Evolutionary conservation across 2,888 invertebrate species (phyloP).

Genomic region (Sylvicola fuscatus): DNA sequence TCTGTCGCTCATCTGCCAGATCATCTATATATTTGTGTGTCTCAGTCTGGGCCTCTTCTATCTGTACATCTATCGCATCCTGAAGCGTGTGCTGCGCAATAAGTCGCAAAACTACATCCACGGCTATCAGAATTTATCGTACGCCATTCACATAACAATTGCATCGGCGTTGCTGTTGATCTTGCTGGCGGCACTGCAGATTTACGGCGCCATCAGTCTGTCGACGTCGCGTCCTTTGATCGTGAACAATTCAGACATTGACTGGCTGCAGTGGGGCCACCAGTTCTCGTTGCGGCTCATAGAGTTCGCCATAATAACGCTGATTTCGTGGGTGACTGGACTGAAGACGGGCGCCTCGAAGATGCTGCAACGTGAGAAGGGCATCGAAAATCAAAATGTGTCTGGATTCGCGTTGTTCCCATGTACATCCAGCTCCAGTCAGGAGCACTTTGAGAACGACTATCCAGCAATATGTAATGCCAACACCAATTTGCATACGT

Average conservation of each 20-base stretch:
- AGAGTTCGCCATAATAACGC: conserved; percentile 70
- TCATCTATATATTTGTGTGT: conserved; percentile 69
- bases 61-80: conserved; percentile 60
- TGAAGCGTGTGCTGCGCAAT: conserved; percentile 50
- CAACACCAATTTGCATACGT: conserved; percentile 67
- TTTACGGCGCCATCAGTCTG: conserved; percentile 57
- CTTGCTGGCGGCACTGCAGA: conserved; percentile 60
- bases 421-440: conserved; percentile 64
- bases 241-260: conserved; percentile 39
- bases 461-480: conserved; percentile 74
- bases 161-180: conserved; percentile 71
- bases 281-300: conserved; percentile 67
- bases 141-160: conserved; percentile 77
- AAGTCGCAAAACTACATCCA: conserved; percentile 63
- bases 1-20: conserved; percentile 58
- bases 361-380: conserved; percentile 50
- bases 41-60: conserved; percentile 68
- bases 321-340: conserved; percentile 74
- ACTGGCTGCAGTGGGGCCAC: conserved; percentile 86
- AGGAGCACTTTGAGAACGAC: conserved; percentile 62
- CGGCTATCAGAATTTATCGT: conserved; percentile 59
- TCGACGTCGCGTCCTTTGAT: conserved; percentile 21
- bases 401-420: conserved; percentile 63
- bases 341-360: conserved; percentile 31
- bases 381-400: conserved; percentile 35